These are phyloP conservation scores for Smutsia gigantea DNA, from an alignment of 2,797 vertebrate species.

Conservation along the genomic window DNA sequence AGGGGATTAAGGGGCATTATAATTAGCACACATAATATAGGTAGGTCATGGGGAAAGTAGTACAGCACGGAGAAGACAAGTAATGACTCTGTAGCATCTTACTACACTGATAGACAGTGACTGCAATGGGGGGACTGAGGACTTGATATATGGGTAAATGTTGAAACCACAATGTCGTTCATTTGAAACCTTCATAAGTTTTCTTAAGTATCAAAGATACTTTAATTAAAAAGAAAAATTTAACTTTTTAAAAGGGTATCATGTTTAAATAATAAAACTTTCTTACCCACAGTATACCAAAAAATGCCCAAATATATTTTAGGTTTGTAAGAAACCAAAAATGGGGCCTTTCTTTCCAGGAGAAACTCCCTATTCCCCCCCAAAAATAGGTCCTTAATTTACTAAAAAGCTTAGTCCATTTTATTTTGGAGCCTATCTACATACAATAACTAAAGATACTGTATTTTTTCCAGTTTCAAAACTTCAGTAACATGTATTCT, in stretches of 20 bases:
- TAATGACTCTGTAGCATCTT: too few species aligned
- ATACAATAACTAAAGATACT: not conserved
- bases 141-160: too few species aligned
- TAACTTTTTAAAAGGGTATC: not conserved
- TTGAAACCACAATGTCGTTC: too few species aligned
- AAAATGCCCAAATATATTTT: not conserved
- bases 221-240: too few species aligned
- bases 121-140: too few species aligned
- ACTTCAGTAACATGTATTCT: constrained; percentile 11
- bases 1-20: too few species aligned
- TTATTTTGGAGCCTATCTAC: not conserved
- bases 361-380: not conserved
- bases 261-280: not conserved
- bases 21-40: too few species aligned
- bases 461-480: not conserved
- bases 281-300: not conserved
- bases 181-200: too few species aligned
- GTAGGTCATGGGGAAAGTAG: too few species aligned
- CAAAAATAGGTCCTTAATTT: not conserved
- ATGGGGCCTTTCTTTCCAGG: not conserved
- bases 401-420: not conserved
- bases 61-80: too few species aligned
- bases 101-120: too few species aligned
- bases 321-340: not conserved
- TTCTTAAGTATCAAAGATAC: too few species aligned